A percentile compares a stretch with the other conserved stretches of the same genome.
phyloP scores from a whole-genome alignment of 2,888 invertebrate species.

The Nomada flava region DNA sequence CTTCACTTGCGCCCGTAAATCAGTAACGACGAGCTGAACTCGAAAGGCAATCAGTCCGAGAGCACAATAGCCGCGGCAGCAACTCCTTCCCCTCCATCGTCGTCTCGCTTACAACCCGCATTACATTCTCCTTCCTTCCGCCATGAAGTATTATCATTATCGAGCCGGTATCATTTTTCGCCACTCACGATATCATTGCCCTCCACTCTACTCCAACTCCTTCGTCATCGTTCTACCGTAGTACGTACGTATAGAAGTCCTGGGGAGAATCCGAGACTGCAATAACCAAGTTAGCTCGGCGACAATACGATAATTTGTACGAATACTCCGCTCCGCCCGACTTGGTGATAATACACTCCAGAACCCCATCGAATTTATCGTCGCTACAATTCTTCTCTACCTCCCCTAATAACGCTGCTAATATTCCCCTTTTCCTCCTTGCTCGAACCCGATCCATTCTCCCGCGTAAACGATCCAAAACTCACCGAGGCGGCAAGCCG shows the following conservation, averaged over 20 bases:
- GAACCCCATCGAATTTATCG: conserved; percentile 54
- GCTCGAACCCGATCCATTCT: not conserved
- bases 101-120: conserved; percentile 43
- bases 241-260: not conserved
- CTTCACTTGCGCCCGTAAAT: conserved; percentile 58
- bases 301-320: conserved; percentile 58
- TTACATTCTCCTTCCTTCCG: conserved; percentile 70
- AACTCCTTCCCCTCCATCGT: not conserved
- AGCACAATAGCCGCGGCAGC: conserved; percentile 60
- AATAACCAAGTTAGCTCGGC: conserved; percentile 50
- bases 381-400: conserved; percentile 42
- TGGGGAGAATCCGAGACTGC: conserved; percentile 39
- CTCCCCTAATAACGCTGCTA: conserved; percentile 45
- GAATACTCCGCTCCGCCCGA: conserved; percentile 29
- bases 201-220: conserved; percentile 4
- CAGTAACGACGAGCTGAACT: conserved; percentile 51
- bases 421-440: conserved; percentile 6
- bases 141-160: conserved; percentile 63
- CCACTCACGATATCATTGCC: conserved; percentile 62
- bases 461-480: conserved; percentile 15
- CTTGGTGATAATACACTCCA: conserved; percentile 57
- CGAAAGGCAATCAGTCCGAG: conserved; percentile 63
- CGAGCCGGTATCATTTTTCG: conserved; percentile 66
- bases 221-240: conserved; percentile 12
- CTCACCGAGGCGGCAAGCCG: conserved; percentile 1